Percentiles rank a stretch among this genome's conserved stretches.
phyloP scores from a whole-genome alignment of 2,113 vertebrate species.

The Xenopus borealis region DNA sequence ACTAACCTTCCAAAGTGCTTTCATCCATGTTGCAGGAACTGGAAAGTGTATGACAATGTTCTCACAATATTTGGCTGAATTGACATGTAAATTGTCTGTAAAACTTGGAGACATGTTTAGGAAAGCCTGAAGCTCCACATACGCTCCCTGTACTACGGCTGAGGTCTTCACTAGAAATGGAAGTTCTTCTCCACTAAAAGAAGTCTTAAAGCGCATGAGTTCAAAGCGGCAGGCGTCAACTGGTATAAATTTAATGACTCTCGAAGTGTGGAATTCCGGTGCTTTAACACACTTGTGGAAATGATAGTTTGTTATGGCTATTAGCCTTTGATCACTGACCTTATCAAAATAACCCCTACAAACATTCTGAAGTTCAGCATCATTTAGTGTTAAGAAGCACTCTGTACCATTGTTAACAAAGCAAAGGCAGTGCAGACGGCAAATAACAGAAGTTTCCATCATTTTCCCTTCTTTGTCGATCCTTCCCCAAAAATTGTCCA shows the following conservation, averaged over 20 bases:
- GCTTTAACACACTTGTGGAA: constrained; percentile 84
- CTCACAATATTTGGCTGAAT: constrained; percentile 73
- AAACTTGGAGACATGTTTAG: constrained; percentile 74
- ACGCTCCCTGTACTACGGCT: constrained; percentile 89
- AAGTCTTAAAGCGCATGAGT: constrained; percentile 84
- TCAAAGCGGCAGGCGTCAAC: constrained; percentile 84
- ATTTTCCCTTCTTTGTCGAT: constrained; percentile 77
- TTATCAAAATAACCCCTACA: constrained; percentile 74
- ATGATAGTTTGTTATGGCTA: constrained; percentile 74
- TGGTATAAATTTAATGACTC: constrained; percentile 82
- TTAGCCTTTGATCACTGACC: constrained; percentile 71
- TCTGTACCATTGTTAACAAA: constrained; percentile 78
- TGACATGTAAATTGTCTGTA: constrained; percentile 43
- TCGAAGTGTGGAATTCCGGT: constrained; percentile 71
- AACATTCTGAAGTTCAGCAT: constrained; percentile 73
- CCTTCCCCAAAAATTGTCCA: constrained; percentile 85
- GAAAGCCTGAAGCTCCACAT: constrained; percentile 88
- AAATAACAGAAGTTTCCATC: constrained; percentile 71
- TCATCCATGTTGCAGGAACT: constrained; percentile 85
- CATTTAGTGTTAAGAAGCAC: constrained; percentile 90
- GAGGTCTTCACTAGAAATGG: constrained; percentile 85
- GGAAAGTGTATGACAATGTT: constrained; percentile 84
- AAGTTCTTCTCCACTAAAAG: constrained; percentile 63
- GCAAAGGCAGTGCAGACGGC: constrained; percentile 81
- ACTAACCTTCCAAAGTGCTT: constrained; percentile 83